A percentile compares a stretch with the other conserved stretches of the same genome.
These are phyloP conservation scores for Nemotelus nigrinus DNA, from an alignment of 2,888 invertebrate genomes.

Conservation along the genomic window DNA sequence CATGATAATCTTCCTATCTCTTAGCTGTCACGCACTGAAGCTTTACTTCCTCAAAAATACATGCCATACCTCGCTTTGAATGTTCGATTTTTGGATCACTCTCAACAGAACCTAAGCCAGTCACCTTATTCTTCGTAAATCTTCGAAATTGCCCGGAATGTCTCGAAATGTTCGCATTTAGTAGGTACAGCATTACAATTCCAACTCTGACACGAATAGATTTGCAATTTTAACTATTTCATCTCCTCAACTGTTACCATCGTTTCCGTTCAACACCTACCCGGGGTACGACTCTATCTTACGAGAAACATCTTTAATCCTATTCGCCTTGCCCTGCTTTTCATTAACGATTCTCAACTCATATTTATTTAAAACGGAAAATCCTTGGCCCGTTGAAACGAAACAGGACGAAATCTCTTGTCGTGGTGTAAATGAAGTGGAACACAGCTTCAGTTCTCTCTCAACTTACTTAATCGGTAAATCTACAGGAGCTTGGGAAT, in stretches of 20 bases:
- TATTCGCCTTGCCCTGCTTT: not conserved
- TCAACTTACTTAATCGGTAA: constrained; percentile 37
- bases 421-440: constrained; percentile 40
- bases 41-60: too few relatives aligned
- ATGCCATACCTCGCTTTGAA: too few relatives aligned
- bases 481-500: constrained; percentile 1
- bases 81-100: too few relatives aligned
- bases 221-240: constrained; percentile 37
- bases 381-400: constrained; percentile 14
- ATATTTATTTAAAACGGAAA: constrained; percentile 39
- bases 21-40: too few relatives aligned
- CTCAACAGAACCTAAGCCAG: too few relatives aligned
- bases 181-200: not conserved
- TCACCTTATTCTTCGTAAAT: too few relatives aligned
- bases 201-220: constrained; percentile 20
- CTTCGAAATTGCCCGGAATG: too few relatives aligned
- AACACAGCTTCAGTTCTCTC: not conserved
- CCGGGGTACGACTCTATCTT: too few relatives aligned
- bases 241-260: not conserved
- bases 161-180: too few relatives aligned
- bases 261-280: not conserved
- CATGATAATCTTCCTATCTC: too few relatives aligned
- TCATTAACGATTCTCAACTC: constrained; percentile 39
- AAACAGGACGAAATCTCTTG: not conserved
- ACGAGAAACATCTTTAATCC: too few relatives aligned